Conservation (phyloP, 2,888 invertebrate genomes). For the Drosophila algonquin region DNA sequence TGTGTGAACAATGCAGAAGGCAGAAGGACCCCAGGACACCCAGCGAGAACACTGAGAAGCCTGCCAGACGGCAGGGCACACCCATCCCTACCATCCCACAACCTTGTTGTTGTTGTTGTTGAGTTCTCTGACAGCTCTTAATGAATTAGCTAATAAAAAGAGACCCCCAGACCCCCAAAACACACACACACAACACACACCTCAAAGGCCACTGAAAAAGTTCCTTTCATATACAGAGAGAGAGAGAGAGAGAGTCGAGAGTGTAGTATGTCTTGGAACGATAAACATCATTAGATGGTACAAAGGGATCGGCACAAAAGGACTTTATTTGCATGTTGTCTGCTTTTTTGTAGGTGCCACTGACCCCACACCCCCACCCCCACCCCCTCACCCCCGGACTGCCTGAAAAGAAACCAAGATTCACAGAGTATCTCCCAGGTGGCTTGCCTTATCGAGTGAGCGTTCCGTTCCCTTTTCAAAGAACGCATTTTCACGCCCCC, state of each 20-base stretch:
- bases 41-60: neutral
- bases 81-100: neutral
- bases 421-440: constrained; percentile 46
- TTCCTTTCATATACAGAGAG: constrained; percentile 24
- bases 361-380: constrained; percentile 48
- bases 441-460: constrained; percentile 73
- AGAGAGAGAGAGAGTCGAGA: constrained; percentile 1
- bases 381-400: constrained; percentile 1
- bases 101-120: constrained; percentile 8
- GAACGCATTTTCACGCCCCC: constrained; percentile 69
- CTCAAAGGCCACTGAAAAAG: neutral
- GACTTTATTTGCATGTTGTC: constrained; percentile 76
- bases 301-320: constrained; percentile 65
- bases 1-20: constrained; percentile 58
- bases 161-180: constrained; percentile 12
- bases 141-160: constrained; percentile 75
- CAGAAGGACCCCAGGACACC: neutral
- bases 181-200: constrained; percentile 16
- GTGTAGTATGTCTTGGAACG: constrained; percentile 57
- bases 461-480: constrained; percentile 57
- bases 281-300: constrained; percentile 73
- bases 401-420: constrained; percentile 5
- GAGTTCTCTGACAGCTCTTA: constrained; percentile 58
- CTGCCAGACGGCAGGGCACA: constrained; percentile 2
- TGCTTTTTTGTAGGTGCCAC: constrained; percentile 68